Conservation (phyloP, 1,140 invertebrate species). For the Chironomus striatipennis region DNA sequence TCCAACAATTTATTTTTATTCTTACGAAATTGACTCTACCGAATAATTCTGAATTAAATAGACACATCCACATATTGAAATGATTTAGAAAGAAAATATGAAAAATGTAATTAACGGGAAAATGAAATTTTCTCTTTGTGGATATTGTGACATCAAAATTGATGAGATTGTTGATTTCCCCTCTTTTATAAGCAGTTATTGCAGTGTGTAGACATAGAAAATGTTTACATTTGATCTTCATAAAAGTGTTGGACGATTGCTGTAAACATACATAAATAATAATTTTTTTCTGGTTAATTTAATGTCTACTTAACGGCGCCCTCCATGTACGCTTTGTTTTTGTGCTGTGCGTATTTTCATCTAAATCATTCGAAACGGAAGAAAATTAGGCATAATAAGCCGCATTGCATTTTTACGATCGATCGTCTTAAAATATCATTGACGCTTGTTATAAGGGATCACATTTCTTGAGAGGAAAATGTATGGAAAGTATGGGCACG, state of each 20-base stretch:
- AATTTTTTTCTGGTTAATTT: neutral
- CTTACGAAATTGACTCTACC: neutral
- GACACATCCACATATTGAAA: neutral
- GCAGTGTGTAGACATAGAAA: neutral
- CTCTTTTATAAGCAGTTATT: neutral
- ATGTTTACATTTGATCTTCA: neutral
- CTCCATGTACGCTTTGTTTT: neutral
- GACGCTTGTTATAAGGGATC: neutral
- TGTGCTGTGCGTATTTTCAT: no score
- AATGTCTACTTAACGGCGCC: slow-evolving; percentile 6
- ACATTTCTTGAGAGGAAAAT: neutral
- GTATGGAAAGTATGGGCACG: neutral
- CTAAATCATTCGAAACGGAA: no score
- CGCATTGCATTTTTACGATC: slow-evolving; percentile 5
- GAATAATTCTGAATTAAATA: neutral
- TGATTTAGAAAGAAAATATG: neutral
- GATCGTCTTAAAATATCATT: neutral
- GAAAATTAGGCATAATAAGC: neutral
- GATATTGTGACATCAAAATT: slow-evolving; percentile 4
- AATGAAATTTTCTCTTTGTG: neutral
- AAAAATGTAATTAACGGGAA: neutral
- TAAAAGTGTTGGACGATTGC: slow-evolving; percentile 7
- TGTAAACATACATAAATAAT: slow-evolving; percentile 14
- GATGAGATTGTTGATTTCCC: neutral
- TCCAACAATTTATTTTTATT: neutral